Conservation (phyloP, 2,888 invertebrate species). For the Euspilapteryx auroguttella region DNA sequence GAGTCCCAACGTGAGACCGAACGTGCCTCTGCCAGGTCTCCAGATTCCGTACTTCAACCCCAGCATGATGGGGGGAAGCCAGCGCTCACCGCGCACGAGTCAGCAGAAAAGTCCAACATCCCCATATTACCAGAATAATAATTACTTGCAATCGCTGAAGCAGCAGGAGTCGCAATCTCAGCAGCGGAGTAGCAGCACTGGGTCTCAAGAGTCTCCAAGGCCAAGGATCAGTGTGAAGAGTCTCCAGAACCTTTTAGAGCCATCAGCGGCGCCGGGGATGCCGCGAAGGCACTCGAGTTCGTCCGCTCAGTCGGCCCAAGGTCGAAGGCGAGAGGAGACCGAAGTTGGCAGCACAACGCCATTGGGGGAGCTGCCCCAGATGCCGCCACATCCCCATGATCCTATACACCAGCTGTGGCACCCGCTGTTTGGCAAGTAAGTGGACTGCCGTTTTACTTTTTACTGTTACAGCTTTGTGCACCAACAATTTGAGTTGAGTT, state of each 20-base stretch:
- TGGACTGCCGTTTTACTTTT: too few relatives aligned
- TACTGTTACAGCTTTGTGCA: too few relatives aligned
- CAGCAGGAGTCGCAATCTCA: conserved; percentile 22
- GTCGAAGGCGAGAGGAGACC: conserved; percentile 53
- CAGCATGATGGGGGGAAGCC: conserved; percentile 30
- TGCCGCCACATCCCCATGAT: conserved; percentile 47
- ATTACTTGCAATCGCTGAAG: conserved; percentile 39
- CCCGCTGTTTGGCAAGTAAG: conserved; percentile 85
- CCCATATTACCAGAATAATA: conserved; percentile 44
- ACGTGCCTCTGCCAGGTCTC: conserved; percentile 31
- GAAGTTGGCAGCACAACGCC: conserved; percentile 69
- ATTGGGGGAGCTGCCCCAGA: conserved; percentile 45
- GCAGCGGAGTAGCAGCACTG: conserved; percentile 22
- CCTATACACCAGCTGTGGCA: conserved; percentile 78
- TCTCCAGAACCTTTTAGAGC: conserved; percentile 63
- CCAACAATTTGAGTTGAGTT: too few relatives aligned
- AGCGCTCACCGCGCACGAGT: conserved; percentile 26
- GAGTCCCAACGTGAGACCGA: conserved; percentile 29
- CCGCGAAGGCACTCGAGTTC: conserved; percentile 25
- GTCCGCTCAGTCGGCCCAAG: conserved; percentile 21
- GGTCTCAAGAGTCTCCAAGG: conserved; percentile 47
- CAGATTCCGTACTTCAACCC: conserved; percentile 48
- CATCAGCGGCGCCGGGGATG: conserved; percentile 37
- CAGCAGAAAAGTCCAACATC: conserved; percentile 47
- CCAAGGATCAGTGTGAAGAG: conserved; percentile 66